Base-by-base conservation (phyloP, 1,140 invertebrate genomes). In the Dinoponera quadriceps region DNA sequence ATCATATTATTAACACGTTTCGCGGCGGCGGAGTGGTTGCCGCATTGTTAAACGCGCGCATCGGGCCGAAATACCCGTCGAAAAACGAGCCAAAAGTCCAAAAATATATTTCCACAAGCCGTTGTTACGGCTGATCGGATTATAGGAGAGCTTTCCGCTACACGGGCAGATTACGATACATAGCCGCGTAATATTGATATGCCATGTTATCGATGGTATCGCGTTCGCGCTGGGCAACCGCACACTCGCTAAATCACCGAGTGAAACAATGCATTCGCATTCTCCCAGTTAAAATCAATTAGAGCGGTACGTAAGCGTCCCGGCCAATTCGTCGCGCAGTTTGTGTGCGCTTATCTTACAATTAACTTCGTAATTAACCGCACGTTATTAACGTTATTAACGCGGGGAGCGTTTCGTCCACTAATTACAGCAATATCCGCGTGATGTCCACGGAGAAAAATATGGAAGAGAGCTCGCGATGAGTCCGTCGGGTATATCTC, bases 211-310 rank as follows among this genome's bases (percentile, higher is more conserved):
- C 72, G 81, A 77, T 82, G 60, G 60, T 77, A 77, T 82, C 81
- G 72, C 60, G n/a, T 82, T 65, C 59, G 80, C 59, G 38, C 33
- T 63, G 80, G 71, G 57, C n/a, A 82, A 77, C 81, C 71, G 73
- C 69, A 59, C 59, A 27, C 29, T 77, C 51, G 55, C 81, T 82
- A 65, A 82, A 82, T 82, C 73, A 82, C 81, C 48, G 49, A 55
- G 33, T 55, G 73, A 65, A 82, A 77, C 81, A 82, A 80, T 80
- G 75, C 73, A 75, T 75, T 75, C 59, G 73, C 51, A 57, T 69
- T 80, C 51, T 18, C 22, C 33, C 81, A 29, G 81, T 82, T 77
- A 29, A 82, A 82, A 77, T 82, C 81, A 82, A 82, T 82, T 82
- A 65, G 49, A 65, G 59, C 44, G 49, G 25, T 65, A 82, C 51